These are phyloP conservation scores for Leuciscus idus DNA, from an alignment of 2,113 vertebrate species.

Conservation along the genomic window DNA sequence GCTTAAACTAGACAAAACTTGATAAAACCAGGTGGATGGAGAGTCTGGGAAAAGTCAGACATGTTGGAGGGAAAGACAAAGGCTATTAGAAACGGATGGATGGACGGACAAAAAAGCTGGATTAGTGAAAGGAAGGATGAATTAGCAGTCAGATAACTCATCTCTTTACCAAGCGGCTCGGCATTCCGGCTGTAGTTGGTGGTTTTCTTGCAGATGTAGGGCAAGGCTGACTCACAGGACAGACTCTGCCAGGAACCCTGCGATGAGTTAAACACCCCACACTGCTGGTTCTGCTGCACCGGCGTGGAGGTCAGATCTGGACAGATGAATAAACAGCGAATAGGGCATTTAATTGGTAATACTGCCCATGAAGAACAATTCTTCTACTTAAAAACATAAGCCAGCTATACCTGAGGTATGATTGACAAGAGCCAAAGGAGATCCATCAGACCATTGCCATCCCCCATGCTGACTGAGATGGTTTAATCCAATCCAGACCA, in stretches of 20 bases:
- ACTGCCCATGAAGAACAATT: neutral
- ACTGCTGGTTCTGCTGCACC: constrained; percentile 74
- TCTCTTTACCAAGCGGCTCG: constrained; percentile 79
- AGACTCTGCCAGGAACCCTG: constrained; percentile 79
- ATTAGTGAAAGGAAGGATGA: neutral
- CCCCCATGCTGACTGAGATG: constrained; percentile 79
- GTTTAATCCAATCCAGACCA: constrained; percentile 91
- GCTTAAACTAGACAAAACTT: constrained; percentile 6
- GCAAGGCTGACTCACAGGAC: constrained; percentile 82
- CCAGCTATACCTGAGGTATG: constrained; percentile 80
- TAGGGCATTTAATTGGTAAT: neutral
- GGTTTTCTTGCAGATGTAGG: constrained; percentile 91
- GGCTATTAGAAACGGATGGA: neutral
- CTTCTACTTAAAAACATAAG: neutral
- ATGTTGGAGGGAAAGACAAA: neutral
- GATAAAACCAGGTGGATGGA: neutral
- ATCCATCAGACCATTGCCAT: constrained; percentile 93
- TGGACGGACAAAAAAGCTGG: neutral
- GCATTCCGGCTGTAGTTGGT: constrained; percentile 72
- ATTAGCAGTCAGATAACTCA: constrained; percentile 42
- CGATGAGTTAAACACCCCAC: constrained; percentile 82
- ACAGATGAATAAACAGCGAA: neutral
- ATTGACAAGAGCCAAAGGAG: constrained; percentile 81
- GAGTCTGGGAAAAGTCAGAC: constrained; percentile 3
- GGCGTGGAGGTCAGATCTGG: constrained; percentile 67